These are phyloP conservation scores for Coelopa frigida DNA, from an alignment of 1,140 invertebrate genomes.

Conservation along the genomic window DNA sequence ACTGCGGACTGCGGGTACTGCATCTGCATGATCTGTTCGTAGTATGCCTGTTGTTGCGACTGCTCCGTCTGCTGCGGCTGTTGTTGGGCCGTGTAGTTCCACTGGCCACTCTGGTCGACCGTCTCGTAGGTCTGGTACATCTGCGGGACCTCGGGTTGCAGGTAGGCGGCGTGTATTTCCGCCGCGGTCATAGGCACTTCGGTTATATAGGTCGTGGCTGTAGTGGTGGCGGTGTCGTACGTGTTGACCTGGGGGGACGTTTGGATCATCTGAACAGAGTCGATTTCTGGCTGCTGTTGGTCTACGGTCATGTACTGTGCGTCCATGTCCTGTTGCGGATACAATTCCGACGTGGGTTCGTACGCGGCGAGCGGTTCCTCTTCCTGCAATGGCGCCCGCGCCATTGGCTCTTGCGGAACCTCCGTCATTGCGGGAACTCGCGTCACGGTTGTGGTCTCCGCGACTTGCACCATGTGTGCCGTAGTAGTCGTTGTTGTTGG, in stretches of 20 bases:
- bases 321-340: background rate
- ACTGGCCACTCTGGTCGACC: slow-evolving; percentile 36
- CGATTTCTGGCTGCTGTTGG: background rate
- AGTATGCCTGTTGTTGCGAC: slow-evolving; percentile 20
- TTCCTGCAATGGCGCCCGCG: slow-evolving; percentile 9
- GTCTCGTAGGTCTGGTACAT: slow-evolving; percentile 39
- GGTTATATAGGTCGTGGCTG: background rate
- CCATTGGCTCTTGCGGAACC: too few species aligned
- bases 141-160: slow-evolving; percentile 38
- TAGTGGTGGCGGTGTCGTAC: background rate
- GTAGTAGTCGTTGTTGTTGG: slow-evolving; percentile 1
- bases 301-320: background rate
- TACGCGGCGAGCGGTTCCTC: background rate
- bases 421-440: too few species aligned
- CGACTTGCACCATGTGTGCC: background rate
- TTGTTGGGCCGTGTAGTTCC: slow-evolving; percentile 25
- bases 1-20: slow-evolving; percentile 24
- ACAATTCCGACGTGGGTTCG: too few species aligned
- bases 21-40: slow-evolving; percentile 40
- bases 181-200: slow-evolving; percentile 31
- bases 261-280: background rate
- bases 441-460: background rate
- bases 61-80: slow-evolving; percentile 12
- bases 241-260: background rate
- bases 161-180: slow-evolving; percentile 35